phyloP scores from a whole-genome alignment of 2,888 invertebrate genomes.

The Dryobotodes eremita region DNA sequence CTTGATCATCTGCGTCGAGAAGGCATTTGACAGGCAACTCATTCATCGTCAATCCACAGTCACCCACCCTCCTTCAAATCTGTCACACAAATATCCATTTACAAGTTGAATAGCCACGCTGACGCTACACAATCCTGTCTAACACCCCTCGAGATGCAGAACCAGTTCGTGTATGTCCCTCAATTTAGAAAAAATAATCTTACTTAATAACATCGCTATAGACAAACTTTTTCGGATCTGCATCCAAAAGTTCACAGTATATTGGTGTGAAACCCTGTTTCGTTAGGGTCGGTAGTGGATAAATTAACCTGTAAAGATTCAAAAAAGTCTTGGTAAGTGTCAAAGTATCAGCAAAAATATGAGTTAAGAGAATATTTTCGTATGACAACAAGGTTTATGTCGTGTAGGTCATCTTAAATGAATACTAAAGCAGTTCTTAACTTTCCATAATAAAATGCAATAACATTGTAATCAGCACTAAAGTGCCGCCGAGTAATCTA shows the following conservation, averaged over 20 bases:
- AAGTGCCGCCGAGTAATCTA: neutral
- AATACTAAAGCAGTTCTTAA: neutral
- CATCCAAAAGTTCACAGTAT: constrained; percentile 89
- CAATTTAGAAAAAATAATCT: constrained; percentile 20
- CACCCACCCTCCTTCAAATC: no score
- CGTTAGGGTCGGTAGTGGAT: constrained; percentile 73
- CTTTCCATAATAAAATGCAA: neutral
- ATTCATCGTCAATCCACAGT: no score
- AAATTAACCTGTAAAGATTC: constrained; percentile 75
- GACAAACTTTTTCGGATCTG: constrained; percentile 90
- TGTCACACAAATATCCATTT: no score
- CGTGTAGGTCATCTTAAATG: neutral
- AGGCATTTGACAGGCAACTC: no score
- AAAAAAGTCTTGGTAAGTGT: neutral
- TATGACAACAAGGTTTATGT: neutral
- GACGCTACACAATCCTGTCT: no score
- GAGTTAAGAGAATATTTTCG: neutral
- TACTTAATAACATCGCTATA: constrained; percentile 88
- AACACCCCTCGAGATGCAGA: no score
- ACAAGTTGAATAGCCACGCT: no score
- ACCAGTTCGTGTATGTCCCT: no score
- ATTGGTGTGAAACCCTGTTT: constrained; percentile 89
- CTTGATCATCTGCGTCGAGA: no score
- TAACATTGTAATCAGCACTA: neutral
- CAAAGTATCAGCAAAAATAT: neutral